Percentiles rank a stretch among this genome's conserved stretches.
Conservation (phyloP, 2,888 invertebrate genomes). For the Noctua janthina region DNA sequence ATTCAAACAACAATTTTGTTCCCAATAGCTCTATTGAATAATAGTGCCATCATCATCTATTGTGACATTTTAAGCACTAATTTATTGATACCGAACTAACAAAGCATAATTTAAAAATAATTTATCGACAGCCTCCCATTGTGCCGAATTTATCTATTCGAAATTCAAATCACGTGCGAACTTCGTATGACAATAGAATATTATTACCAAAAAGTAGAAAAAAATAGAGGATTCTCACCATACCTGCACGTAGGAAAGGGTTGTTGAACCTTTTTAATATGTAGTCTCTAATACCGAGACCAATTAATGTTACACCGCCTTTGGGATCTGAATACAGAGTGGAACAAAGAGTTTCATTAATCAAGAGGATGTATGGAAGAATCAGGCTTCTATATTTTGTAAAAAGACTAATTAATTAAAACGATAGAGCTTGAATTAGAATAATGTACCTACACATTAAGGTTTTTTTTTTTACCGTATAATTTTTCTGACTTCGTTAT, state of each 20-base stretch:
- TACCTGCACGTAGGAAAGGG: slow-evolving; percentile 79
- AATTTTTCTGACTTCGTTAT: neutral
- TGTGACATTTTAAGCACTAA: slow-evolving; percentile 28
- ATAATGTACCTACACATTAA: neutral
- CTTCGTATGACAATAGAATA: slow-evolving; percentile 66
- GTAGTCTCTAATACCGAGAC: slow-evolving; percentile 77
- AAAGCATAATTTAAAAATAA: slow-evolving; percentile 22
- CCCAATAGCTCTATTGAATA: slow-evolving; percentile 11
- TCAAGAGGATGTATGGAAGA: slow-evolving; percentile 55
- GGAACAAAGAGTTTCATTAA: slow-evolving; percentile 70
- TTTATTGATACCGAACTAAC: slow-evolving; percentile 26
- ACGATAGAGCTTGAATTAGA: neutral
- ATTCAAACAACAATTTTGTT: slow-evolving; percentile 16
- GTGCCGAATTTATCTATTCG: slow-evolving; percentile 40
- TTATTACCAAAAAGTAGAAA: slow-evolving; percentile 69
- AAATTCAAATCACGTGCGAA: slow-evolving; percentile 71
- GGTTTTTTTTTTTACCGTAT: neutral
- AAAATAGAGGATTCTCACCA: slow-evolving; percentile 72
- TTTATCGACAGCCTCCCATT: slow-evolving; percentile 33
- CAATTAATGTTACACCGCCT: slow-evolving; percentile 82
- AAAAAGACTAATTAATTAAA: slow-evolving; percentile 22
- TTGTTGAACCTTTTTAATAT: slow-evolving; percentile 86
- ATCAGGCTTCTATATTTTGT: slow-evolving; percentile 37
- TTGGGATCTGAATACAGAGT: slow-evolving; percentile 81
- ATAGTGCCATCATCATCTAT: slow-evolving; percentile 36